These are phyloP conservation scores for Zele albiditarsus DNA, from an alignment of 2,888 invertebrate genomes.

Conservation along the genomic window DNA sequence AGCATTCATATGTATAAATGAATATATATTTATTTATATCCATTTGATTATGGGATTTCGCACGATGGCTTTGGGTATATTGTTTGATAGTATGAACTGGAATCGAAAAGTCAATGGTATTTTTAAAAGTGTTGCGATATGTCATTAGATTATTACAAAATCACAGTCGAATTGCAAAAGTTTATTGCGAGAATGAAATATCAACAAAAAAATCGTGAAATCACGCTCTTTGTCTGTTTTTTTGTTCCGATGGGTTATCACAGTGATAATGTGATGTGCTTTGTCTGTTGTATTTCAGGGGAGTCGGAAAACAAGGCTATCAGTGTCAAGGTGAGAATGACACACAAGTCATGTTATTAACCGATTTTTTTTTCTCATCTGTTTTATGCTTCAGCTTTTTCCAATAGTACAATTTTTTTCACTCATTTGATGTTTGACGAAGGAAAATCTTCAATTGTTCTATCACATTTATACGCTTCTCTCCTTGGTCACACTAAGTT, in stretches of 20 bases:
- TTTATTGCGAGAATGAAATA: background rate
- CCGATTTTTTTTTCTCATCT: slow-evolving; percentile 60
- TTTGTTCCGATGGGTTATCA: slow-evolving; percentile 65
- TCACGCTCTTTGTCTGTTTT: slow-evolving; percentile 26
- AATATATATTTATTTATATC: background rate
- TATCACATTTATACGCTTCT: background rate
- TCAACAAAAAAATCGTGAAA: background rate
- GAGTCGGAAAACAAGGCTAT: slow-evolving; percentile 97
- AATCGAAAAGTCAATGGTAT: background rate
- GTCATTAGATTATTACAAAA: background rate
- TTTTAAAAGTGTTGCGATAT: background rate
- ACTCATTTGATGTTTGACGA: slow-evolving; percentile 1
- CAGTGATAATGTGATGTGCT: slow-evolving; percentile 71
- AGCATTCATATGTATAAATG: background rate
- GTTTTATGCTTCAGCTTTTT: slow-evolving; percentile 44
- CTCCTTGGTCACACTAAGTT: background rate
- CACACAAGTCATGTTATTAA: slow-evolving; percentile 73
- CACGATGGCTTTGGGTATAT: slow-evolving; percentile 3
- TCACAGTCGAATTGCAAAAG: background rate
- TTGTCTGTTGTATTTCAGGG: slow-evolving; percentile 83
- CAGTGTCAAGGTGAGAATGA: slow-evolving; percentile 92
- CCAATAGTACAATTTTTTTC: background rate
- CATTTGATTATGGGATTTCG: background rate
- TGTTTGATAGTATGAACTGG: background rate
- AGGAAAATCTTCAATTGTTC: background rate